Evolutionary conservation across 2,888 invertebrate species (phyloP), one percentile per base, ranked within the genome.

Genomic region (Drosophila yooni): DNA sequence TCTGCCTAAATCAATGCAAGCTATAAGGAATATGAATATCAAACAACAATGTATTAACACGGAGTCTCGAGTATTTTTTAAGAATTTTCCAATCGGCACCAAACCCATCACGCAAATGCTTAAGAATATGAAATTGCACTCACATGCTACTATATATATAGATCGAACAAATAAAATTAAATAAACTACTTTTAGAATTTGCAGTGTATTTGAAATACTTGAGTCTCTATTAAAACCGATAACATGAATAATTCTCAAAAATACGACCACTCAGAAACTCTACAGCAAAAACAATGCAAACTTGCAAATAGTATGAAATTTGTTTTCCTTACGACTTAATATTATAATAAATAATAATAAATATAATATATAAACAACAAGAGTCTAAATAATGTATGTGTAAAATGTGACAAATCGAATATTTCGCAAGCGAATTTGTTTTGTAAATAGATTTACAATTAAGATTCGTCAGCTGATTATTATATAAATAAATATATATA

Each of bases 61-160:
- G 76, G 87, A 87, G 87, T 88, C 87, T 87, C 87, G 89, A 88
- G 87, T 88, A 87, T 84, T 87, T 84, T 73, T 59, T 70, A 85
- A 78, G 83, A 74, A 58, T 66, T 71, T 51, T 52, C 36, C 10
- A 60, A 74, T 70, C 43, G 69, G 51, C 76, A 70, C 31, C 53
- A 62, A 70, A 64, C 40, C 56, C 43, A 76, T 61, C 29, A 27
- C 0, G 25, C 18, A 31, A 18, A 53, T 61, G 15, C 52, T 52
- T 56, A 56, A 25, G 48, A 53, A 40, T 38, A 57, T 36, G 2
- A 13, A 61, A 51, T 46, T 52, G 46, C 61, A 70, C 69, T 46
- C 52, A 25, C 70, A 61, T 61, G 25, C 21, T 18, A 33, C 46
- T 34, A 34, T 18, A 36, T 18, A 54, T 2, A 15, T 1, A 46